Percentiles rank a stretch among this genome's conserved stretches.
Evolutionary conservation across 2,113 vertebrate genomes (phyloP).

Genomic region (Phasianus colchicus): DNA sequence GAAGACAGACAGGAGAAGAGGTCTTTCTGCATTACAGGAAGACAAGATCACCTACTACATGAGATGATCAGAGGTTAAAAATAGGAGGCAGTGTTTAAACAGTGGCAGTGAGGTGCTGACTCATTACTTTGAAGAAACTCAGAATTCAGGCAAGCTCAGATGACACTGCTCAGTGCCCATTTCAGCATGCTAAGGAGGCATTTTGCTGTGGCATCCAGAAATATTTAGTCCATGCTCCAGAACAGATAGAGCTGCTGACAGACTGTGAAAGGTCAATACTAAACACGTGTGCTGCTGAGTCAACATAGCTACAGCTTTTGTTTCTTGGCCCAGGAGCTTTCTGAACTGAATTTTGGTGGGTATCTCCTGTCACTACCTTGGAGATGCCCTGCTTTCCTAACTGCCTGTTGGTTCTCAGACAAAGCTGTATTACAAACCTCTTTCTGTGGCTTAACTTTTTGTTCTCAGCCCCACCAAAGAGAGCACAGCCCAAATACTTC

Average conservation of each 20-base stretch:
- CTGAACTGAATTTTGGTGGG: background rate
- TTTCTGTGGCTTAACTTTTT: fast-evolving
- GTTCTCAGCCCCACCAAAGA: background rate
- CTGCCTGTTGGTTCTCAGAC: background rate
- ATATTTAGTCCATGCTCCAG: background rate
- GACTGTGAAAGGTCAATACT: background rate
- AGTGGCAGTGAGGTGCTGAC: background rate
- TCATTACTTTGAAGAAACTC: background rate
- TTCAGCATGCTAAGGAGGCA: background rate
- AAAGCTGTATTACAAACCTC: background rate
- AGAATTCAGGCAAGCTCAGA: background rate
- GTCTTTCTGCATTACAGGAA: background rate
- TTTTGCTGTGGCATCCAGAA: background rate
- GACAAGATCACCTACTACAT: background rate
- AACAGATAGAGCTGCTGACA: background rate
- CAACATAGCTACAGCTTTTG: background rate
- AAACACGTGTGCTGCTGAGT: background rate
- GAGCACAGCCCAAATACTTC: background rate
- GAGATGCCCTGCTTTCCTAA: background rate
- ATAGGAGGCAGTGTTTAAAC: background rate
- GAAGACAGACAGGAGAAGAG: background rate
- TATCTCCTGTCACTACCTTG: background rate
- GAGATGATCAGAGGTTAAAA: background rate
- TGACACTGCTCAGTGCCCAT: background rate
- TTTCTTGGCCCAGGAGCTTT: background rate